These are phyloP conservation scores for Ptiloglossa arizonensis DNA, from an alignment of 1,140 invertebrate species.

Conservation along the genomic window DNA sequence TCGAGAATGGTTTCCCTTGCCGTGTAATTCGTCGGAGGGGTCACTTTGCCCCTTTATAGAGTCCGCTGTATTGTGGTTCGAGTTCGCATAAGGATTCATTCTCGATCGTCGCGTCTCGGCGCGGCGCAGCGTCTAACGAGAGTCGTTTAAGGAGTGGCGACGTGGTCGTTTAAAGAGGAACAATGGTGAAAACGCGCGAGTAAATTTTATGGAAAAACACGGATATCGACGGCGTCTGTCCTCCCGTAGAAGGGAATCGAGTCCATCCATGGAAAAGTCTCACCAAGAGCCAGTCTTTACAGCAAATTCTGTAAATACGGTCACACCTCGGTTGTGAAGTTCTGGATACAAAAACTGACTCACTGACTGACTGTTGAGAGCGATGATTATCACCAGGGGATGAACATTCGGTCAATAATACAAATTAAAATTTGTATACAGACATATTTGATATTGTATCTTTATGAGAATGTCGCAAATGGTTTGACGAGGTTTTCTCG, in stretches of 20 bases:
- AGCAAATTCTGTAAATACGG: not conserved
- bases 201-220: conserved; percentile 36
- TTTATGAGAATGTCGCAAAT: too few relatives aligned
- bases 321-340: too few relatives aligned
- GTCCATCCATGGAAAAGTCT: conserved; percentile 7
- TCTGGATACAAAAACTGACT: too few relatives aligned
- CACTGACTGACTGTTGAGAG: too few relatives aligned
- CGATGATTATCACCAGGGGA: too few relatives aligned
- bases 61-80: conserved; percentile 6
- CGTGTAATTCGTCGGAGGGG: conserved; percentile 6
- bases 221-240: conserved; percentile 28
- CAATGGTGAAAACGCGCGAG: conserved; percentile 50
- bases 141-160: conserved; percentile 42
- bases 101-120: conserved; percentile 13
- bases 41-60: conserved; percentile 41
- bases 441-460: too few relatives aligned
- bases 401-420: too few relatives aligned
- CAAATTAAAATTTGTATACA: too few relatives aligned
- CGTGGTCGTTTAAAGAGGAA: conserved; percentile 19
- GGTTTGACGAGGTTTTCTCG: too few relatives aligned
- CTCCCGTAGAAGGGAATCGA: conserved; percentile 28
- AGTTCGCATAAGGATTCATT: conserved; percentile 30
- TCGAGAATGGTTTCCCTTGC: conserved; percentile 16
- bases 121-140: conserved; percentile 31
- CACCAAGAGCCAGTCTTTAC: not conserved